Evolutionary conservation across 2,888 invertebrate species (phyloP).

Genomic region (Schizaphis graminum): DNA sequence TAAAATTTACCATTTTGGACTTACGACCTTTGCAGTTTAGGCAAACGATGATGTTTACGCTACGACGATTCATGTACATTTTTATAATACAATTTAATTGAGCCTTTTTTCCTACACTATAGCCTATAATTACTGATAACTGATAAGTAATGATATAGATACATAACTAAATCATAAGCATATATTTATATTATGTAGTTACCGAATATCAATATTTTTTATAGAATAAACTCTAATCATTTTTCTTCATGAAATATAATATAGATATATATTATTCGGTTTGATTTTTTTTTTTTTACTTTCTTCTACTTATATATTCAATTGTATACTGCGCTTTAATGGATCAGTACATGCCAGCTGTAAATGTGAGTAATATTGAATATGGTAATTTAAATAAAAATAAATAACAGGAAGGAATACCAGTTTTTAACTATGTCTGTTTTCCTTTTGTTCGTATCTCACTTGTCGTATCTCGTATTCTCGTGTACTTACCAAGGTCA

Average conservation of each 20-base stretch:
- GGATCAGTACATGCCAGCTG: background rate
- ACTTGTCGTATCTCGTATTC: background rate
- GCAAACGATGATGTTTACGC: background rate
- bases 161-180: background rate
- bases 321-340: background rate
- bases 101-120: background rate
- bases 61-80: background rate
- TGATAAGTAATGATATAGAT: background rate
- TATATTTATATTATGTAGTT: background rate
- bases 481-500: conserved; percentile 40
- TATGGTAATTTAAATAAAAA: background rate
- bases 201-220: background rate
- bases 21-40: background rate
- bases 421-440: conserved; percentile 10
- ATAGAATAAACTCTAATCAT: background rate
- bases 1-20: background rate
- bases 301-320: background rate
- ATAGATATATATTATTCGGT: background rate
- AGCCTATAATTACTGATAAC: background rate
- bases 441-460: conserved; percentile 30
- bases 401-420: conserved; percentile 32
- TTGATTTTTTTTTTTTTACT: background rate
- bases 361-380: background rate
- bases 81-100: background rate
- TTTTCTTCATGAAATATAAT: background rate